phyloP scores from a whole-genome alignment of 2,888 invertebrate species.

The Ceriagrion tenellum region DNA sequence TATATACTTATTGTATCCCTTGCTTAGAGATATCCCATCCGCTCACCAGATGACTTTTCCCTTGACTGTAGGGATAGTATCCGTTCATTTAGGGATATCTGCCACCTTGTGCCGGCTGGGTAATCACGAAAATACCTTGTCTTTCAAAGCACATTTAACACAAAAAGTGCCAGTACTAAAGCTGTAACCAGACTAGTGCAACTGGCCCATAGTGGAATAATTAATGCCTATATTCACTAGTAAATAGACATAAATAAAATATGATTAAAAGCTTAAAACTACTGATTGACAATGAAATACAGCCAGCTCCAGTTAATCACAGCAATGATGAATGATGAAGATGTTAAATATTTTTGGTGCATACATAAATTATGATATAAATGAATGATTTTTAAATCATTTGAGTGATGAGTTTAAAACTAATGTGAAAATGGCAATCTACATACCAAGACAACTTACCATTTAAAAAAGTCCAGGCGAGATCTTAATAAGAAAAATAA shows the following conservation, averaged over 20 bases:
- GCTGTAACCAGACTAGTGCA: no score
- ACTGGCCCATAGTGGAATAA: no score
- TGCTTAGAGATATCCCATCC: no score
- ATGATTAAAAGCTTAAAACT: not conserved
- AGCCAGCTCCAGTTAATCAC: conserved; percentile 39
- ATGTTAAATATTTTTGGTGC: conserved; percentile 11
- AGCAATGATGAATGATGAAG: conserved; percentile 25
- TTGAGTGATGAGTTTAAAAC: not conserved
- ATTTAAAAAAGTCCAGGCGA: conserved; percentile 35
- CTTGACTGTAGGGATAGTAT: no score
- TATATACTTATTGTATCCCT: no score
- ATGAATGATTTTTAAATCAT: not conserved
- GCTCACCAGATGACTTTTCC: no score
- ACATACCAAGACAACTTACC: conserved; percentile 14
- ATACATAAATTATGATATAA: not conserved
- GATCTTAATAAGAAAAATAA: conserved; percentile 61
- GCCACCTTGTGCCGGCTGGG: no score
- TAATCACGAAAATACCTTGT: no score
- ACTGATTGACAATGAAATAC: not conserved
- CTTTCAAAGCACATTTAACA: no score
- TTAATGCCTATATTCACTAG: no score
- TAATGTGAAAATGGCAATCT: conserved; percentile 7
- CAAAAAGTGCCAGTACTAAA: no score
- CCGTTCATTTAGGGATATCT: no score
- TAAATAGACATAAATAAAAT: not conserved